Conservation (phyloP, 1,140 invertebrate genomes). For the Bombus superbus region DNA sequence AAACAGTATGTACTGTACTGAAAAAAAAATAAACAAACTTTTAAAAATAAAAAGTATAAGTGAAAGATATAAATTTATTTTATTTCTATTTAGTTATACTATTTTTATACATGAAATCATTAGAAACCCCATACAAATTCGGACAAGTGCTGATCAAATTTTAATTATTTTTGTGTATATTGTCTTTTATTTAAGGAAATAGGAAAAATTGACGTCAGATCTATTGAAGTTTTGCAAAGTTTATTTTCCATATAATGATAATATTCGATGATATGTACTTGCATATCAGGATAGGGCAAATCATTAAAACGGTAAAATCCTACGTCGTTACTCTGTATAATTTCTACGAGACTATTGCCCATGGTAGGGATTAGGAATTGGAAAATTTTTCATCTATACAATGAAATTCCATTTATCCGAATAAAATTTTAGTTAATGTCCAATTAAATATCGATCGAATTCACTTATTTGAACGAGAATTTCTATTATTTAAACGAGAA, state of each 20-base stretch:
- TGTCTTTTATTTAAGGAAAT: neutral
- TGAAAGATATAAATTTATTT: neutral
- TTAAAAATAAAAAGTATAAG: neutral
- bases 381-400: neutral
- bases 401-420: neutral
- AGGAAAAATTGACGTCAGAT: neutral
- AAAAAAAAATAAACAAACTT: neutral
- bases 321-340: neutral
- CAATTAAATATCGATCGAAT: neutral
- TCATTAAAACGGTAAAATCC: neutral
- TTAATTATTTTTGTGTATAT: neutral
- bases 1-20: no score
- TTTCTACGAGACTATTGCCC: neutral
- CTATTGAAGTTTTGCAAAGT: neutral
- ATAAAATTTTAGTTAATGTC: neutral
- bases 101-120: neutral
- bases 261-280: no score
- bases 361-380: neutral
- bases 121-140: neutral
- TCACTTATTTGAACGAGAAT: neutral
- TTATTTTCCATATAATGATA: neutral
- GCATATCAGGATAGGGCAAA: neutral
- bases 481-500: neutral
- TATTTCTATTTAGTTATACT: neutral
- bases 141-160: neutral